These are phyloP conservation scores for Eilema sororculum DNA, from an alignment of 2,888 invertebrate genomes.

Conservation along the genomic window DNA sequence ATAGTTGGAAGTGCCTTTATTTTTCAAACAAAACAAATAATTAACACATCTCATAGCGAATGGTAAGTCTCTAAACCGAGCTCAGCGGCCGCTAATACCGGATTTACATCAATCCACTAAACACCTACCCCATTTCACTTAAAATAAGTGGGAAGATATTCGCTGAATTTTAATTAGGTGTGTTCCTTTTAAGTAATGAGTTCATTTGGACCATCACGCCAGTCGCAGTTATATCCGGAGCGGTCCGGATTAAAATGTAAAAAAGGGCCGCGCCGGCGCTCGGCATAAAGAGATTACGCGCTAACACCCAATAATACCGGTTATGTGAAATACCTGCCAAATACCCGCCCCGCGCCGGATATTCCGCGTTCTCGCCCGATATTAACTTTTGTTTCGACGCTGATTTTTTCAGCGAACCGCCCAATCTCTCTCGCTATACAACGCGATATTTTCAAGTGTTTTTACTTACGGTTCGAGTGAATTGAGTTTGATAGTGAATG, in stretches of 20 bases:
- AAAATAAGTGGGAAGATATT: constrained; percentile 38
- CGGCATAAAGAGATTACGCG: constrained; percentile 53
- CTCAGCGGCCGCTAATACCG: constrained; percentile 11
- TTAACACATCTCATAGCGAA: neutral
- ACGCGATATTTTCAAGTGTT: constrained; percentile 26
- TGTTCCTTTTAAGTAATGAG: constrained; percentile 41
- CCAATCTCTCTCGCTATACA: constrained; percentile 13
- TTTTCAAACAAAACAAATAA: constrained; percentile 4
- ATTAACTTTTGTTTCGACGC: constrained; percentile 38
- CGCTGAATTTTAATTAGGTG: constrained; percentile 40
- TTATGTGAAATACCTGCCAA: constrained; percentile 54
- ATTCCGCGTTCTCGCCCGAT: constrained; percentile 31
- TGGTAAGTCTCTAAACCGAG: neutral
- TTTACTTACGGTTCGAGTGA: constrained; percentile 22
- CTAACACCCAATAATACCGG: constrained; percentile 56
- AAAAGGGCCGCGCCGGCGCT: constrained; percentile 37
- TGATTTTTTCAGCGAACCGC: constrained; percentile 9
- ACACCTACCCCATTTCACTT: constrained; percentile 36
- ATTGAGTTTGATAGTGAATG: constrained; percentile 25
- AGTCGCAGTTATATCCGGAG: constrained; percentile 25
- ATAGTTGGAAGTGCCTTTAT: neutral
- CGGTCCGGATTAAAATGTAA: constrained; percentile 53
- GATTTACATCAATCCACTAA: constrained; percentile 27
- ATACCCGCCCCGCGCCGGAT: constrained; percentile 23
- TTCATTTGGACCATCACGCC: constrained; percentile 43